Conservation (phyloP, 2,113 vertebrate genomes). For the Brevimyrus niger region DNA sequence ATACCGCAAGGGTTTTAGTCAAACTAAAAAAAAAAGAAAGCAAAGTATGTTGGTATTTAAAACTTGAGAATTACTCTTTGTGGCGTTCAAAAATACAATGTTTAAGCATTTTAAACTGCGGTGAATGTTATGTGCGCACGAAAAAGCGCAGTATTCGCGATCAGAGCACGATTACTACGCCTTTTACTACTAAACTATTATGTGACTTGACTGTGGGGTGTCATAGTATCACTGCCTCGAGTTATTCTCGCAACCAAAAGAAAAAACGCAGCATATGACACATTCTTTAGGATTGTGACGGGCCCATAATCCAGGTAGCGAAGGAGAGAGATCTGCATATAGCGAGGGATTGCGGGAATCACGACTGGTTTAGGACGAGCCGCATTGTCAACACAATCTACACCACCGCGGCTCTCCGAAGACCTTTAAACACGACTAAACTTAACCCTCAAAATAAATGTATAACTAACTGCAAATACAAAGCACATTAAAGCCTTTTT, state of each 20-base stretch:
- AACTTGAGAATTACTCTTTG: not conserved
- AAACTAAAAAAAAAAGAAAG: conserved; percentile 1
- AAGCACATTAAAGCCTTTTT: not conserved
- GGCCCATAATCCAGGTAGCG: not conserved
- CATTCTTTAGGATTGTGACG: not conserved
- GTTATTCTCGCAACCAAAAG: not conserved
- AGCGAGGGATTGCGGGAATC: not conserved
- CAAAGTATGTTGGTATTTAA: not conserved
- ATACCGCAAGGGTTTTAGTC: not conserved
- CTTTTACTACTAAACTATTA: not conserved
- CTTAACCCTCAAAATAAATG: not conserved
- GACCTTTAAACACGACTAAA: not conserved
- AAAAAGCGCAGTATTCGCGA: not conserved
- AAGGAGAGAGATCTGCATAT: not conserved
- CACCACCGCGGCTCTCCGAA: not conserved
- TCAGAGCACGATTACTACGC: not conserved
- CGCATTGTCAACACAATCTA: not conserved
- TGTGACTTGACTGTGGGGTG: not conserved
- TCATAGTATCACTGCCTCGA: not conserved
- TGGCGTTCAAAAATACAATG: not conserved
- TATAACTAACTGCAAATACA: not conserved
- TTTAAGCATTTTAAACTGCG: not conserved
- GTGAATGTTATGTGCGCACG: not conserved
- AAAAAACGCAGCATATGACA: not conserved
- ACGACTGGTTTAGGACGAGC: not conserved